Evolutionary conservation across 2,888 invertebrate genomes (phyloP).

Genomic region (Tyria jacobaeae): DNA sequence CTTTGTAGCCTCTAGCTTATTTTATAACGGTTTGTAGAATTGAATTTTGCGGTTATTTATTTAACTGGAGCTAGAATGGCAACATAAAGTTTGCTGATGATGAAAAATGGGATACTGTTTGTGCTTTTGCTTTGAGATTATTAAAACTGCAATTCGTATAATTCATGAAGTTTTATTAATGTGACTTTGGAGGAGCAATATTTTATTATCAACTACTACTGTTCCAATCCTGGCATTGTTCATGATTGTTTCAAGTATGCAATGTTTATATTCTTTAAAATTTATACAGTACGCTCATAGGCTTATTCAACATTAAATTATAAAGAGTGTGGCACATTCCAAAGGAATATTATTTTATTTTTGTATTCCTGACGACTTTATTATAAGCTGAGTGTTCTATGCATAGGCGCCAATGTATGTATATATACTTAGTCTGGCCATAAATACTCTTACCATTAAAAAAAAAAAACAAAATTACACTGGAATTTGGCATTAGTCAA

Average conservation of each 20-base stretch:
- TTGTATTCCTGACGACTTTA: neutral
- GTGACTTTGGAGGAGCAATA: slow-evolving; percentile 6
- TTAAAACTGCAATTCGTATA: slow-evolving; percentile 37
- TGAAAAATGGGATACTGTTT: slow-evolving; percentile 43
- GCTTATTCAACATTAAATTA: neutral
- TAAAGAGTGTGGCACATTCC: neutral
- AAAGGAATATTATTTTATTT: neutral
- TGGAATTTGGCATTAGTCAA: too few relatives aligned
- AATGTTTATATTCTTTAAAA: slow-evolving; percentile 12
- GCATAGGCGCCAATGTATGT: too few relatives aligned
- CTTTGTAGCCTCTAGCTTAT: slow-evolving; percentile 83
- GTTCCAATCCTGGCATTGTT: slow-evolving; percentile 1
- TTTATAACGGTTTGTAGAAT: slow-evolving; percentile 85
- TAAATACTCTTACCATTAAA: too few relatives aligned
- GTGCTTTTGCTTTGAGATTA: slow-evolving; percentile 31
- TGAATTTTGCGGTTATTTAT: slow-evolving; percentile 87
- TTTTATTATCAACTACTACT: slow-evolving; percentile 10
- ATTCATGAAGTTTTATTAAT: slow-evolving; percentile 30
- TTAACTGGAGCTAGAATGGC: slow-evolving; percentile 72
- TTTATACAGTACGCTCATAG: neutral
- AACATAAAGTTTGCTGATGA: slow-evolving; percentile 54
- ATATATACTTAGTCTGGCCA: too few relatives aligned
- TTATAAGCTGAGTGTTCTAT: too few relatives aligned
- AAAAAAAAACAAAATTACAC: too few relatives aligned
- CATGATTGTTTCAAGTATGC: slow-evolving; percentile 7